These are phyloP conservation scores for Watsonalla cultraria DNA, from an alignment of 2,888 invertebrate genomes.

Conservation along the genomic window DNA sequence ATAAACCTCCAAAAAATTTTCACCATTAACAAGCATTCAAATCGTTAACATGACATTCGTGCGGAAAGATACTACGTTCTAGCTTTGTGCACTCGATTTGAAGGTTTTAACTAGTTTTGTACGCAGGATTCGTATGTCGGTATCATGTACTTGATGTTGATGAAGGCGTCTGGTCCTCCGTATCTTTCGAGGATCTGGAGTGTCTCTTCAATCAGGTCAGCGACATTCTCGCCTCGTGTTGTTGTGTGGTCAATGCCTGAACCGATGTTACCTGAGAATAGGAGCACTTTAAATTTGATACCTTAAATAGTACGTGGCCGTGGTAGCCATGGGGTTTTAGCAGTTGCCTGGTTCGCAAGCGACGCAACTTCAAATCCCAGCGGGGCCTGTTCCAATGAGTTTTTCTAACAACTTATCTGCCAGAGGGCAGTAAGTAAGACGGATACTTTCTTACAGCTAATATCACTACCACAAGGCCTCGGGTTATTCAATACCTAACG, in stretches of 20 bases:
- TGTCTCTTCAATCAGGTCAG: slow-evolving; percentile 95
- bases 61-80: not conserved
- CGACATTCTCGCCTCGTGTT: slow-evolving; percentile 90
- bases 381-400: too few species aligned
- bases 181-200: slow-evolving; percentile 93
- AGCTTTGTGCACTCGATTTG: not conserved
- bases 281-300: too few species aligned
- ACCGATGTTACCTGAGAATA: slow-evolving; percentile 86
- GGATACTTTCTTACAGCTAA: too few species aligned
- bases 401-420: too few species aligned
- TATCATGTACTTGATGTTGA: slow-evolving; percentile 98
- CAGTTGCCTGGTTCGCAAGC: too few species aligned
- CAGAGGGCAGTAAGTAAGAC: too few species aligned
- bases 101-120: slow-evolving; percentile 75
- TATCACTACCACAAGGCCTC: too few species aligned
- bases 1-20: too few species aligned
- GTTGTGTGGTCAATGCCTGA: slow-evolving; percentile 95
- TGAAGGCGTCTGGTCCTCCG: slow-evolving; percentile 97
- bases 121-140: slow-evolving; percentile 98
- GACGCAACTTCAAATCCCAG: too few species aligned
- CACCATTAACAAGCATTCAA: not conserved
- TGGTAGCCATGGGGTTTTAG: too few species aligned
- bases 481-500: too few species aligned
- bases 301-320: too few species aligned
- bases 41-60: not conserved